Conservation (phyloP, 2,113 vertebrate species). For the Nicator chloris region DNA sequence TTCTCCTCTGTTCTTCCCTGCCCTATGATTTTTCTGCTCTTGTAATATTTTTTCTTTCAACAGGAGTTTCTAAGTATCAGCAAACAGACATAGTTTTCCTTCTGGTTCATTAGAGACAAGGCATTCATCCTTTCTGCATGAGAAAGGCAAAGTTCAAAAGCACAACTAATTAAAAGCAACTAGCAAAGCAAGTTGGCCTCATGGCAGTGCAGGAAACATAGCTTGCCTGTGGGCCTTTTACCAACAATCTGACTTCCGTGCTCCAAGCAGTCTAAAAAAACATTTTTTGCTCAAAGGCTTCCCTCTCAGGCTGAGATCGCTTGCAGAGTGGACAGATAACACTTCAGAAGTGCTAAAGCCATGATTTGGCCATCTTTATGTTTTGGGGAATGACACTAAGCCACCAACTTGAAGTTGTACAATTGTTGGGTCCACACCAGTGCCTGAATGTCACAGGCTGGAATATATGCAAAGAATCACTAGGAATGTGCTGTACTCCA, state of each 20-base stretch:
- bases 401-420: not conserved
- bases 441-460: not conserved
- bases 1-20: not conserved
- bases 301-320: not conserved
- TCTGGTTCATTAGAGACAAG: not conserved
- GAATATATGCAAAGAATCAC: not conserved
- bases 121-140: not conserved
- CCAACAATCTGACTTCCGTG: not conserved
- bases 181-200: not conserved
- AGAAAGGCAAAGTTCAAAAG: constrained; percentile 27
- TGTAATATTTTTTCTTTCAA: not conserved
- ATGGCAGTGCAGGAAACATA: not conserved
- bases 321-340: not conserved
- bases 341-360: not conserved
- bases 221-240: not conserved
- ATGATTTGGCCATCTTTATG: not conserved
- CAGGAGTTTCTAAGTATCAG: not conserved
- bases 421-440: not conserved
- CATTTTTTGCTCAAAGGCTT: not conserved
- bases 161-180: not conserved
- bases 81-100: not conserved
- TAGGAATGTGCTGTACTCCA: not conserved
- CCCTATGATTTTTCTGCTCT: not conserved
- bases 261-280: not conserved
- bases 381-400: not conserved